phyloP scores from a whole-genome alignment of 64 coral and sea anemone genomes.

The Orbicella faveolata region DNA sequence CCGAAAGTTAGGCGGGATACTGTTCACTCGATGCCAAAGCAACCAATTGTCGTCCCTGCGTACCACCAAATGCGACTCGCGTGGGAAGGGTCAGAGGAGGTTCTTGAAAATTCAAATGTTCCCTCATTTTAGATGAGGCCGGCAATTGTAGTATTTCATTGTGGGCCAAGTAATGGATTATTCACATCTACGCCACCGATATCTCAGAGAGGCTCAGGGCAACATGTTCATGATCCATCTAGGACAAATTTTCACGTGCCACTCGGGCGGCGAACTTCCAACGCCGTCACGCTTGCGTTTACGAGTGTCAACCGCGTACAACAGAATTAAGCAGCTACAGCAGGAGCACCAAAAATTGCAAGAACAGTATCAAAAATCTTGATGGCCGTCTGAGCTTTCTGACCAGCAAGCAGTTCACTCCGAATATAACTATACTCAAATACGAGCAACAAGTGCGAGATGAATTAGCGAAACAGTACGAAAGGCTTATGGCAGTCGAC shows the following conservation, averaged over 20 bases:
- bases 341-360: conserved; percentile 92
- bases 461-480: conserved; percentile 86
- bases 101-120: conserved; percentile 15
- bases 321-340: conserved; percentile 78
- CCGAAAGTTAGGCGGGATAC: conserved; percentile 78
- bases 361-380: conserved; percentile 93
- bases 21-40: conserved; percentile 68
- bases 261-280: conserved; percentile 81
- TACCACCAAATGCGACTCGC: conserved; percentile 58
- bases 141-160: conserved; percentile 73
- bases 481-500: conserved; percentile 84
- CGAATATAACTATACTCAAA: conserved; percentile 64
- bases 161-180: conserved; percentile 45
- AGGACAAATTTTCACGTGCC: conserved; percentile 27
- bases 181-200: not conserved
- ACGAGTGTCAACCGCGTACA: conserved; percentile 54
- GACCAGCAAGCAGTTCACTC: conserved; percentile 82
- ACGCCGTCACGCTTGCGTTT: conserved; percentile 77
- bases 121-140: conserved; percentile 30
- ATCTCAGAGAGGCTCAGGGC: conserved; percentile 5
- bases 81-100: conserved; percentile 43
- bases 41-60: conserved; percentile 51
- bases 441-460: conserved; percentile 87
- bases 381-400: conserved; percentile 77
- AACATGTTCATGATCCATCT: conserved; percentile 42